phyloP scores from a whole-genome alignment of 2,888 invertebrate species.

The Dysmachus trigonus region DNA sequence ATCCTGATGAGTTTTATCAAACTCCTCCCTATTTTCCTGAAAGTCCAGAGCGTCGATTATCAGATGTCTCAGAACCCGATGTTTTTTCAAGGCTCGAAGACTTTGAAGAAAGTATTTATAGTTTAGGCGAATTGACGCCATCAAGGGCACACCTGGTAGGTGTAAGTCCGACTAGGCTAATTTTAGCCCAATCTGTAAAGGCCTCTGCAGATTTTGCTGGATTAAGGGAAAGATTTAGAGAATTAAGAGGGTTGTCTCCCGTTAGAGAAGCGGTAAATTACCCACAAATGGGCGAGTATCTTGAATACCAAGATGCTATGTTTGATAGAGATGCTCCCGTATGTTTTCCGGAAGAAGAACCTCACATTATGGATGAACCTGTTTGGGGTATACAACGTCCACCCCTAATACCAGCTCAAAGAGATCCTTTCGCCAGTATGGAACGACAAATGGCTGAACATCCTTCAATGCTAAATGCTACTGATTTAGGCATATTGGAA shows the following conservation, averaged over 20 bases:
- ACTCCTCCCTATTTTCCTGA: neutral
- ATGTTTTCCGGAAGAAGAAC: neutral
- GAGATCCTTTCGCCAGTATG: neutral
- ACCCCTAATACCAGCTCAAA: neutral
- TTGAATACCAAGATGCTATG: neutral
- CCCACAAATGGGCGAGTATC: neutral
- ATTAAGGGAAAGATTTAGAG: neutral
- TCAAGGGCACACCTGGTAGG: neutral
- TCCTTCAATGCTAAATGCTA: neutral
- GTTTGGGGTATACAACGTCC: neutral
- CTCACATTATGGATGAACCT: neutral
- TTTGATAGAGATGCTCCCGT: neutral
- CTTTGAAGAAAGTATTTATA: neutral
- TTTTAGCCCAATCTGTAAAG: neutral
- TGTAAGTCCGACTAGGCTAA: neutral
- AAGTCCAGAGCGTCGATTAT: neutral
- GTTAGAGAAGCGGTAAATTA: neutral
- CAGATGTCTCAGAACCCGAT: neutral
- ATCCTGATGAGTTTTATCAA: neutral
- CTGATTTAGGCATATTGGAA: neutral
- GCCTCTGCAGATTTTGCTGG: neutral
- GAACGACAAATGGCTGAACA: neutral
- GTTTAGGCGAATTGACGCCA: neutral
- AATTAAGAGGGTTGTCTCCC: neutral
- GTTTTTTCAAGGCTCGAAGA: neutral